Conservation (phyloP, 2,797 vertebrate genomes). For the Chromis chromis region DNA sequence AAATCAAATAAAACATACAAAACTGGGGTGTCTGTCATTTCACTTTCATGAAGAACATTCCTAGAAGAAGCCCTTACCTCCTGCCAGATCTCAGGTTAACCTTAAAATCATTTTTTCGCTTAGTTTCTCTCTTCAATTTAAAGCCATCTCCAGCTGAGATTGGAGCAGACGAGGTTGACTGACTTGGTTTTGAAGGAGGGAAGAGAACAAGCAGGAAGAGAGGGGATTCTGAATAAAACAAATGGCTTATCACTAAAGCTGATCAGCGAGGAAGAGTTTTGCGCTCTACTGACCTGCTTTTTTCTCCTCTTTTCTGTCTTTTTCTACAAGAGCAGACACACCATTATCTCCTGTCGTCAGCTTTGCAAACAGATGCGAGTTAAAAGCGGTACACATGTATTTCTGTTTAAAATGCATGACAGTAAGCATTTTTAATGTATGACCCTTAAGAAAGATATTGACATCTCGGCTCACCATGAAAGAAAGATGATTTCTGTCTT, state of each 20-base stretch:
- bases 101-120: conserved; percentile 18
- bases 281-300: conserved; percentile 14
- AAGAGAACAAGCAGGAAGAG: conserved; percentile 6
- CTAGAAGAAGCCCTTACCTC: conserved; percentile 9
- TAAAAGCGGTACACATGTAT: conserved; percentile 3
- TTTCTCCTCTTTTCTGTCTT: not conserved
- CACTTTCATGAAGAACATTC: conserved; percentile 1
- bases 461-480: conserved; percentile 43
- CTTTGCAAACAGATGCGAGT: conserved; percentile 22
- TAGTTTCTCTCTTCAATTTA: conserved; percentile 44
- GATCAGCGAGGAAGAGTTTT: conserved; percentile 36
- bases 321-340: conserved; percentile 10
- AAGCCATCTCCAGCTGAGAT: conserved; percentile 26
- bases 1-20: too few species aligned
- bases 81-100: conserved; percentile 17
- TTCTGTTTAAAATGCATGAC: conserved; percentile 4
- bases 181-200: conserved; percentile 30
- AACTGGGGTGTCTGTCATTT: not conserved
- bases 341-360: not conserved
- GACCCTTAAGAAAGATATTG: conserved; percentile 50
- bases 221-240: conserved; percentile 39
- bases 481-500: conserved; percentile 53
- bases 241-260: conserved; percentile 35
- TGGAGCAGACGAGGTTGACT: conserved; percentile 41
- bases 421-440: conserved; percentile 30